Base-by-base conservation (phyloP, 2,113 vertebrate genomes). In the Probosciger aterrimus region DNA sequence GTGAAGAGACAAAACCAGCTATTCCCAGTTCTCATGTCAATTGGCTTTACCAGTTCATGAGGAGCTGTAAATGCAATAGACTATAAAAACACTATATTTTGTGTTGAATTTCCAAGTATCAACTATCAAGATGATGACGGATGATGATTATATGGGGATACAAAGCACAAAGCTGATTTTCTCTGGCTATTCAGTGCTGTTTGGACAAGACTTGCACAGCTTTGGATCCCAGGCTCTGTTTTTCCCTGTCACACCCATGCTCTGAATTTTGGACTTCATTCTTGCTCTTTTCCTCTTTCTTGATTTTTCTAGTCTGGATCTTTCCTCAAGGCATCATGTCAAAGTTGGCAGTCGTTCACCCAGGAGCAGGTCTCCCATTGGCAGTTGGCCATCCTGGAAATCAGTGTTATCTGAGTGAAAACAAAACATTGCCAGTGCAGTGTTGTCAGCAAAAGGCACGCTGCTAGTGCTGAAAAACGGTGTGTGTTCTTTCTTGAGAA, bases 181-280 rank as follows among this genome's bases (percentile, higher is more conserved):
- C 27, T 41, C 4, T 76, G 19, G 0, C 2, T 52, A 6, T 19
- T 44, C 18, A 17, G 5, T 41, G 14, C 5, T 46, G 5, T 55
- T 64, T 52, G 10, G 30, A 30, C 11, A 11, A 68, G 10, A 65
- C 4, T 2, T 27, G 3, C 4, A 2, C 28, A 62, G 3, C 20
- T 80, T 50, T 75, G 22, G 30, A 67, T 55, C 7, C 5, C 19
- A 47, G 11, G 11, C 1, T 88, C 8, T 88, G 3, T 10, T 82
- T 63, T 50, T 3, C 8, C 5, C 27, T 60, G 0, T 68, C 14
- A 3, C 3, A 1, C 13, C 8, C 52, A 6, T 23, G 4, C 7
- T 39, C 9, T 39, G 27, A 59, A 60, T 73, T 88, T 82, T 57
- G 5, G 6, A 79, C 20, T 92, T 69, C 4, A 18, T 43, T 90